Conservation (phyloP, 2,888 invertebrate genomes). For the Eucera pruinosa region DNA sequence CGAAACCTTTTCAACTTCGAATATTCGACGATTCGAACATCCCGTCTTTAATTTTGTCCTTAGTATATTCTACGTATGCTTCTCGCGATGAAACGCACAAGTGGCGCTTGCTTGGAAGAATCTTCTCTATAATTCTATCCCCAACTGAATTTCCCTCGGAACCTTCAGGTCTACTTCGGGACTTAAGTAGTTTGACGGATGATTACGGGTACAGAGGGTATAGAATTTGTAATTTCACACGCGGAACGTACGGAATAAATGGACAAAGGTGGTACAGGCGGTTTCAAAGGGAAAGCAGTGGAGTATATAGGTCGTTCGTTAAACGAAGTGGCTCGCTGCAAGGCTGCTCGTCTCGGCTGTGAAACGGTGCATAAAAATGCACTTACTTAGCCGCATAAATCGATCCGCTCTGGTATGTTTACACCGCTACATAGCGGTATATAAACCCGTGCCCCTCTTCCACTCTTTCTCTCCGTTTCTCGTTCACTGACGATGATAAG, state of each 20-base stretch:
- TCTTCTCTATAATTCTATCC: too few species aligned
- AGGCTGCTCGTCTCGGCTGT: constrained; percentile 65
- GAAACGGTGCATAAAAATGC: constrained; percentile 73
- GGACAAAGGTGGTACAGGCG: constrained; percentile 22
- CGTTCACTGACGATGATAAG: constrained; percentile 36
- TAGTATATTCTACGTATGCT: too few species aligned
- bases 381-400: constrained; percentile 72
- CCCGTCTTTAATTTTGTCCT: too few species aligned
- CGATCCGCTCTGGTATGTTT: constrained; percentile 69
- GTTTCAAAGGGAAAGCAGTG: constrained; percentile 12
- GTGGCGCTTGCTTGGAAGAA: too few species aligned
- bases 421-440: constrained; percentile 60
- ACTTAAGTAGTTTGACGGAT: too few species aligned
- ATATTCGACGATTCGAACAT: too few species aligned
- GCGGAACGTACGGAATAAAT: constrained; percentile 19
- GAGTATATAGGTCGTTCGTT: constrained; percentile 54
- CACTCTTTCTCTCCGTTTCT: constrained; percentile 1
- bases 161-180: too few species aligned
- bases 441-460: constrained; percentile 50
- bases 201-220: background rate
- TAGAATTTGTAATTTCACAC: constrained; percentile 4
- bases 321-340: constrained; percentile 61
- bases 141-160: too few species aligned
- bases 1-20: too few species aligned
- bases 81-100: too few species aligned